Evolutionary conservation across 2,113 vertebrate species (phyloP), one percentile per base, ranked within the genome.

Genomic region (Sus scrofa): DNA sequence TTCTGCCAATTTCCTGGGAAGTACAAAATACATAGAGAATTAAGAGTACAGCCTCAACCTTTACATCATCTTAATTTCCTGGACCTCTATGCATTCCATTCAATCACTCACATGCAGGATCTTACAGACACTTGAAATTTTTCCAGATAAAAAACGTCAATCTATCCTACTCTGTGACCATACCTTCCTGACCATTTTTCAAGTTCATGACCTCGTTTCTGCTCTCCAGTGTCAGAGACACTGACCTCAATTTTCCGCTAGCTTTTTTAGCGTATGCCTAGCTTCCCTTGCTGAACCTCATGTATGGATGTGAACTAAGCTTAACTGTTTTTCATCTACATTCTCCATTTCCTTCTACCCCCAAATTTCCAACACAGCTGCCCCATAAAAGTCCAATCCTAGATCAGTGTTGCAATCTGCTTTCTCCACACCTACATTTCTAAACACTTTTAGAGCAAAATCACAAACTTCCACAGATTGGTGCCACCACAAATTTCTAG

Each of bases 1-100:
- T 95, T 96, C 96, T 97, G 91, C 78, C 95, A 97, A 96, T 95
- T 94, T 96, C 95, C 97, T 96, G 92, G 73, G 96, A 96, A 96
- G 95, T 71, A 96, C 86, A 96, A 97, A 97, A 97, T 95, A 88
- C 34, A 97, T 2, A 91, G 0, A 91, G 62, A 95, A 94, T 96
- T 97, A 97, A 96, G 74, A 96, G 52, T 30, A 94, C 7, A 86
- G 34, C 78, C 56, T 96, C 62, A 95, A 86, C 8, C 75, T 78
- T 73, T 18, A 44, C 30, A 94, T 86, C 68, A 91, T 77, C 67
- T 95, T 94, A 94, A 96, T 89, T n/a, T 79, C 74, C 81, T 95
- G 68, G n/a, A 89, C 54, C 30, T 95, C 68, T 70, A 86, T 39
- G 82, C 93, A 89, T 63, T 83, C 39, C 75, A 79, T 83, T 56